Percentiles rank a stretch among this genome's conserved stretches.
phyloP scores from a whole-genome alignment of 1,140 invertebrate genomes.

The Popillia japonica region DNA sequence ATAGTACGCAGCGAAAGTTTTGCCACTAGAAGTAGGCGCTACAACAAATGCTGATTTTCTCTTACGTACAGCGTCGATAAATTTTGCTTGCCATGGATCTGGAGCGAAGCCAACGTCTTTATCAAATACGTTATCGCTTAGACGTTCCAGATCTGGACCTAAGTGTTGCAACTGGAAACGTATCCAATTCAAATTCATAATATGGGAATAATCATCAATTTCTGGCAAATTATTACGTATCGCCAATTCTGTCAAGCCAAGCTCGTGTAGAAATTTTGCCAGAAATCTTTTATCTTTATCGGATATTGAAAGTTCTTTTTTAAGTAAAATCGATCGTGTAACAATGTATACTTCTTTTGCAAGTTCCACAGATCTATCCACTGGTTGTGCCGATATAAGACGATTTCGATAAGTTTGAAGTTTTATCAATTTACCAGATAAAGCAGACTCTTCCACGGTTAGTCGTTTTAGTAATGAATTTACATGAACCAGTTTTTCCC shows the following conservation, averaged over 20 bases:
- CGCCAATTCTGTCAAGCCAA: slow-evolving; percentile 44
- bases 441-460: background rate
- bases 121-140: slow-evolving; percentile 38
- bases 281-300: slow-evolving; percentile 30
- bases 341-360: slow-evolving; percentile 31
- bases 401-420: background rate
- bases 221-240: slow-evolving; percentile 38
- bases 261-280: slow-evolving; percentile 34
- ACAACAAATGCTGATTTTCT: slow-evolving; percentile 48
- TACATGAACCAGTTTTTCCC: background rate
- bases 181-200: slow-evolving; percentile 39
- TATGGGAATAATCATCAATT: background rate
- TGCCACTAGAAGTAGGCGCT: slow-evolving; percentile 51
- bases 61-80: slow-evolving; percentile 46
- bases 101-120: slow-evolving; percentile 46
- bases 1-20: slow-evolving; percentile 51
- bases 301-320: background rate
- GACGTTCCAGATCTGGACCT: slow-evolving; percentile 43
- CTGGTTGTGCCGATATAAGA: background rate
- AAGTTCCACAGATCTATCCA: background rate
- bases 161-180: slow-evolving; percentile 46
- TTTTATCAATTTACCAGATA: slow-evolving; percentile 17
- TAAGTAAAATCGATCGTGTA: background rate
- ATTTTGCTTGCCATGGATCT: slow-evolving; percentile 47
- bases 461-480: background rate